A percentile compares a stretch with the other conserved stretches of the same genome.
Evolutionary conservation across 2,113 vertebrate species (phyloP).

Genomic region (Ophiodon elongatus): DNA sequence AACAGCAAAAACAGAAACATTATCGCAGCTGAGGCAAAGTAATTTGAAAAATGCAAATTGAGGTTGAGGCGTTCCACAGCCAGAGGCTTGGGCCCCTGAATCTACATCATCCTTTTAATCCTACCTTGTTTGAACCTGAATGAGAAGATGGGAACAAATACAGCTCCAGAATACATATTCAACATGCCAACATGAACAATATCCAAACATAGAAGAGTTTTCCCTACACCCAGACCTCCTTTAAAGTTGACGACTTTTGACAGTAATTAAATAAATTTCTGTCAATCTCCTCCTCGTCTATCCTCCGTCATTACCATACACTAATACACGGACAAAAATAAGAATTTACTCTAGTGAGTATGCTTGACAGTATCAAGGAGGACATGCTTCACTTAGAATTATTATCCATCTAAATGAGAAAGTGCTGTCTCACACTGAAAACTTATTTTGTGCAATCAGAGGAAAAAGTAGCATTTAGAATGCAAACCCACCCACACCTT

Average conservation of each 20-base stretch:
- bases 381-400: not conserved
- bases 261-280: too few relatives aligned
- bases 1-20: not conserved
- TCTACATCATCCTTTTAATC: not conserved
- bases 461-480: not conserved
- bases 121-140: not conserved
- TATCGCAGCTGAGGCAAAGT: not conserved
- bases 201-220: not conserved
- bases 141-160: not conserved
- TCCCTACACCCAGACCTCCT: not conserved
- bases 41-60: conserved; percentile 29
- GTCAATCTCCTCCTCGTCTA: not conserved
- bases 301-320: not conserved
- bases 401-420: not conserved
- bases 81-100: not conserved
- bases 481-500: not conserved
- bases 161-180: not conserved
- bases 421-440: not conserved
- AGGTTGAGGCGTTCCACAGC: not conserved
- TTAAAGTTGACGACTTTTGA: not conserved
- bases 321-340: not conserved
- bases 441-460: not conserved
- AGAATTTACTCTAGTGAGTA: not conserved
- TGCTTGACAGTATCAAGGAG: not conserved
- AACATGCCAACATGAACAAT: not conserved